Evolutionary conservation across 2,888 invertebrate species (phyloP).

Genomic region (Artemia sinica): DNA sequence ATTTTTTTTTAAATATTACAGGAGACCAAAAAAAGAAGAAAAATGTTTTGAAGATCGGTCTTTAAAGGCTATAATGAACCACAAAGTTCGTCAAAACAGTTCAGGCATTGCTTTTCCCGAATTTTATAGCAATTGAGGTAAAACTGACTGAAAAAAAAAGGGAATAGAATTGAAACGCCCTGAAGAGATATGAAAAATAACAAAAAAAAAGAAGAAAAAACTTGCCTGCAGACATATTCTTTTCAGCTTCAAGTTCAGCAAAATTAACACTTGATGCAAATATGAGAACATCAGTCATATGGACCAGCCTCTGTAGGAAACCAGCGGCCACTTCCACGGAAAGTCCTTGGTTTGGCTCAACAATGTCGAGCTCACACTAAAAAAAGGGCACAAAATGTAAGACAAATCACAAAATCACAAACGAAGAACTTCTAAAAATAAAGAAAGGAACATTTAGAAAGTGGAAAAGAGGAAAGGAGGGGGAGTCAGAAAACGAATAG

Average conservation of each 20-base stretch:
- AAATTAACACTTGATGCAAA: slow-evolving; percentile 96
- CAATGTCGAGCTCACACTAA: slow-evolving; percentile 92
- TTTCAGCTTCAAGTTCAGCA: slow-evolving; percentile 92
- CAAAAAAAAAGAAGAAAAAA: neutral
- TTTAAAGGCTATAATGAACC: too few relatives aligned
- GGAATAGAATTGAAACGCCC: neutral
- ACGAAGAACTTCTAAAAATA: too few relatives aligned
- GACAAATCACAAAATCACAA: too few relatives aligned
- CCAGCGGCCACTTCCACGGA: slow-evolving; percentile 94
- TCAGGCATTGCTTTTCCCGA: too few relatives aligned
- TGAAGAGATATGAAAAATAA: neutral
- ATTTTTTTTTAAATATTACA: too few relatives aligned
- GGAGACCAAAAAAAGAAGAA: too few relatives aligned
- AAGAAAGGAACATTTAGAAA: too few relatives aligned
- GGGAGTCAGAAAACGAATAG: too few relatives aligned
- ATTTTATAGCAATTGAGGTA: too few relatives aligned
- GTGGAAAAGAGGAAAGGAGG: too few relatives aligned
- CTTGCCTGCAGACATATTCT: slow-evolving; percentile 99
- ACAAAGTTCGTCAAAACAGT: too few relatives aligned
- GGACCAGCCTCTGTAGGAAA: slow-evolving; percentile 90
- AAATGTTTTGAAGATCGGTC: too few relatives aligned
- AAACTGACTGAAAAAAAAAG: neutral
- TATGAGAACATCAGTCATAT: slow-evolving; percentile 94
- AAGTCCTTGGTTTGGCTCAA: slow-evolving; percentile 97
- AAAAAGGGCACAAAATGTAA: slow-evolving; percentile 26